Evolutionary conservation across 2,888 invertebrate genomes (phyloP).

Genomic region (Meteorus cinctellus): DNA sequence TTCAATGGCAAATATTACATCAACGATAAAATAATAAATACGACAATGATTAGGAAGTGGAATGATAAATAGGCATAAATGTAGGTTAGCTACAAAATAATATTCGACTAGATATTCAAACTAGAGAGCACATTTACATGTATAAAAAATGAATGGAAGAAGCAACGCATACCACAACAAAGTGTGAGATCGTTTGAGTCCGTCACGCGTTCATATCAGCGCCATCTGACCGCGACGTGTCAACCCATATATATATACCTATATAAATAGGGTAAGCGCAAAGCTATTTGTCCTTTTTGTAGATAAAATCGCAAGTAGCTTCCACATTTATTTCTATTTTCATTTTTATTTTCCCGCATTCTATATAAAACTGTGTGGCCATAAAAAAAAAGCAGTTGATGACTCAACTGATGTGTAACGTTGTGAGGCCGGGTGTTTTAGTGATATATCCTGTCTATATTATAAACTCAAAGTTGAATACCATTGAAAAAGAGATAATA

Average conservation of each 20-base stretch:
- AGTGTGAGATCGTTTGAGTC: not conserved
- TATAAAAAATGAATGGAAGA: not conserved
- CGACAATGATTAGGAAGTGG: not conserved
- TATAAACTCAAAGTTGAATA: not conserved
- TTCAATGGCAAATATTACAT: too few species aligned
- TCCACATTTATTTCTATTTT: conserved; percentile 12
- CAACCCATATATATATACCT: not conserved
- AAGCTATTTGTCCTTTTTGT: conserved; percentile 3
- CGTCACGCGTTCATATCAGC: not conserved
- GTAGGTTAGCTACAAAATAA: too few species aligned
- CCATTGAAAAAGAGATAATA: not conserved
- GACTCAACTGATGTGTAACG: conserved; percentile 1
- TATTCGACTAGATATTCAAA: too few species aligned
- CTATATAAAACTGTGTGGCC: not conserved
- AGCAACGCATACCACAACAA: not conserved
- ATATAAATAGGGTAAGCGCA: not conserved
- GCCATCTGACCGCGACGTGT: not conserved
- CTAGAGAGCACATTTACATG: too few species aligned
- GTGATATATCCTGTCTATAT: conserved; percentile 3
- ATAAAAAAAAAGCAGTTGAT: not conserved
- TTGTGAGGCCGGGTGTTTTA: not conserved
- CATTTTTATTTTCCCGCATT: not conserved
- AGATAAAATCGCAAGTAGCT: conserved; percentile 6
- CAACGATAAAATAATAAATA: too few species aligned
- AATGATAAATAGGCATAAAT: not conserved